Conservation (phyloP, 64 coral and sea anemone species). For the Porites lutea region DNA sequence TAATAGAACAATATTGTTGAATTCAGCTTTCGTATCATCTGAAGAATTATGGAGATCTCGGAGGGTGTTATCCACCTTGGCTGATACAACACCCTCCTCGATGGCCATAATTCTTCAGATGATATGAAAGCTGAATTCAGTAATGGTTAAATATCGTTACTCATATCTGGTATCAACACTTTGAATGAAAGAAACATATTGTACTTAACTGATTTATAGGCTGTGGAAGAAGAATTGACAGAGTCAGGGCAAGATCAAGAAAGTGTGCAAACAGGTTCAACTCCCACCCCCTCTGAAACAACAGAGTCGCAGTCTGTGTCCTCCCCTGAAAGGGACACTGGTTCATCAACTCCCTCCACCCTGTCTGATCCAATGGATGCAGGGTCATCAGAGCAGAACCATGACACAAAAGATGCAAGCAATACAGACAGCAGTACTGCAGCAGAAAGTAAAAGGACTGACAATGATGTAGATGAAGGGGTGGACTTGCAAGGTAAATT, state of each 20-base stretch:
- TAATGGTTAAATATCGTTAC: too few species aligned
- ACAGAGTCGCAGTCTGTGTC: slow-evolving; percentile 8
- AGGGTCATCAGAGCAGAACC: slow-evolving; percentile 6
- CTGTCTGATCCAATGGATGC: slow-evolving; percentile 18
- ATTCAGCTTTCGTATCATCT: too few species aligned
- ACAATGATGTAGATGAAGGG: slow-evolving; percentile 90
- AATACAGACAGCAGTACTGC: background rate
- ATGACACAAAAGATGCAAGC: slow-evolving; percentile 55
- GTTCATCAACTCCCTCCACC: background rate
- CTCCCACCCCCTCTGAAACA: slow-evolving; percentile 53
- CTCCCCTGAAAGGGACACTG: slow-evolving; percentile 2
- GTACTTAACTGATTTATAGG: slow-evolving; percentile 16
- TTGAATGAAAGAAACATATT: too few species aligned
- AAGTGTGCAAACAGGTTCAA: slow-evolving; percentile 29
- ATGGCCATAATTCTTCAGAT: too few species aligned
- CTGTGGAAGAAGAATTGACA: slow-evolving; percentile 76
- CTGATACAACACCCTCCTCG: too few species aligned
- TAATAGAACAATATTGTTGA: too few species aligned
- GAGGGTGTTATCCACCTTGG: too few species aligned
- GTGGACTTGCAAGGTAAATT: slow-evolving; percentile 94
- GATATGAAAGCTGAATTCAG: too few species aligned
- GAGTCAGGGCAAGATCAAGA: slow-evolving; percentile 49
- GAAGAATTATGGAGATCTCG: too few species aligned
- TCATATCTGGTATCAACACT: too few species aligned
- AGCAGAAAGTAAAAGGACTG: slow-evolving; percentile 1